Percentiles rank a stretch among this genome's conserved stretches.
phyloP scores from a whole-genome alignment of 2,797 vertebrate genomes.

The Anabacerthia variegaticeps region DNA sequence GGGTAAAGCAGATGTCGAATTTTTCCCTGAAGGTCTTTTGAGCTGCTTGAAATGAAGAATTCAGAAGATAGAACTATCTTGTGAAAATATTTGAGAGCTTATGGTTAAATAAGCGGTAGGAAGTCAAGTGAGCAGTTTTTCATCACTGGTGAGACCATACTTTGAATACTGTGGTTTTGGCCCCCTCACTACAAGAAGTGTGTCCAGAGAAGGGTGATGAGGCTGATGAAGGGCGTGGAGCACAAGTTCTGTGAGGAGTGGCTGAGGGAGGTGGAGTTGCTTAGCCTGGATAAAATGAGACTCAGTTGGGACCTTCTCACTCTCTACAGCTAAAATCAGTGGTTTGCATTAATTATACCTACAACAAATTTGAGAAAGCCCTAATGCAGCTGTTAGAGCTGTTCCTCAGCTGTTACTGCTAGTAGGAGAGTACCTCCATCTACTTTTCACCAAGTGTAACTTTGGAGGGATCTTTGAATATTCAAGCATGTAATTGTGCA shows the following conservation, averaged over 20 bases:
- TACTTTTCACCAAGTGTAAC: neutral
- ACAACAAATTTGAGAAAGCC: neutral
- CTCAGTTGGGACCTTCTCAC: neutral
- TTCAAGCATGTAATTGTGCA: neutral
- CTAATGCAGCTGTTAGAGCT: neutral
- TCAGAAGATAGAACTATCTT: neutral
- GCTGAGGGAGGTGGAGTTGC: neutral
- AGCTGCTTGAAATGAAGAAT: neutral
- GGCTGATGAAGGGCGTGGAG: neutral
- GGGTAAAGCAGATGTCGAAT: neutral
- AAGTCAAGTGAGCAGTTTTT: neutral
- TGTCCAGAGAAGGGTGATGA: neutral
- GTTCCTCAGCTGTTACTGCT: neutral
- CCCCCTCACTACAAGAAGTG: neutral
- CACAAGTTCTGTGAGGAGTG: neutral
- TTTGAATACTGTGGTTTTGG: neutral
- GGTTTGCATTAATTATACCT: neutral
- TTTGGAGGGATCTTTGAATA: neutral
- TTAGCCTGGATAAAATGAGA: neutral
- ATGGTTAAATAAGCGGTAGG: neutral
- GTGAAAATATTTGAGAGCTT: neutral
- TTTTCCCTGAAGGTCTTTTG: neutral
- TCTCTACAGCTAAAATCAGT: neutral
- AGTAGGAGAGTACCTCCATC: neutral
- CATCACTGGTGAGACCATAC: neutral